Evolutionary conservation across 2,113 vertebrate genomes (phyloP), one percentile per base, ranked within the genome.

Genomic region (Syngnathus typhle): DNA sequence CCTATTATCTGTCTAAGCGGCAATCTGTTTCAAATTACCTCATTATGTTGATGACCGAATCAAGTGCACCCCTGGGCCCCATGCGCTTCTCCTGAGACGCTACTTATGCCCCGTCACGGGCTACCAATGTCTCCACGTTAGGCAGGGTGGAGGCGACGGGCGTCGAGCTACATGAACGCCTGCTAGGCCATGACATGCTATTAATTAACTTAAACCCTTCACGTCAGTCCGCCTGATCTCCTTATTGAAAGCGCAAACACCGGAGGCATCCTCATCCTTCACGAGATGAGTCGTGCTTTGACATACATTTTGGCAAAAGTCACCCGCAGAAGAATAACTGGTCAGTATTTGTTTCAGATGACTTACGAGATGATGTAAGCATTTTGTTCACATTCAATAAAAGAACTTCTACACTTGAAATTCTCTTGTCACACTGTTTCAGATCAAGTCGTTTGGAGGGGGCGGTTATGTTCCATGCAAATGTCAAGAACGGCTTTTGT

Each of bases 1-100:
- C 85, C 78, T 82, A 87, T 88, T 88, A 86, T 88, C 80, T 74
- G 83, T 89, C 88, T 88, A 84, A 77, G 82, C 71, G 75, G 83
- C 87, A 86, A 81, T 81, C 88, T 87, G 82, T 81, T 89, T 85
- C 73, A 89, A 87, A 90, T 88, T 80, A 88, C 86, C 87, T 90
- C 78, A 85, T 91, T 91, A 90, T 85, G 88, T 82, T 87, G 84
- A 88, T 87, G 87, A 87, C 80, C 79, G 81, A 82, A 89, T 91
- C 83, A 86, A 89, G 87, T 80, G 85, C 76, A 82, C 85, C 84
- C 82, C 78, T 81, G 87, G 81, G 88, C 76, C 85, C 72, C 65
- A 38, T 67, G 79, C 69, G 51, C 79, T 78, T 70, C 75, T 74
- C 78, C 74, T 80, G 78, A 84, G 76, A 85, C 70, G 73, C 78